phyloP scores from a whole-genome alignment of 2,888 invertebrate species.

The Drosophila fulvimacula region DNA sequence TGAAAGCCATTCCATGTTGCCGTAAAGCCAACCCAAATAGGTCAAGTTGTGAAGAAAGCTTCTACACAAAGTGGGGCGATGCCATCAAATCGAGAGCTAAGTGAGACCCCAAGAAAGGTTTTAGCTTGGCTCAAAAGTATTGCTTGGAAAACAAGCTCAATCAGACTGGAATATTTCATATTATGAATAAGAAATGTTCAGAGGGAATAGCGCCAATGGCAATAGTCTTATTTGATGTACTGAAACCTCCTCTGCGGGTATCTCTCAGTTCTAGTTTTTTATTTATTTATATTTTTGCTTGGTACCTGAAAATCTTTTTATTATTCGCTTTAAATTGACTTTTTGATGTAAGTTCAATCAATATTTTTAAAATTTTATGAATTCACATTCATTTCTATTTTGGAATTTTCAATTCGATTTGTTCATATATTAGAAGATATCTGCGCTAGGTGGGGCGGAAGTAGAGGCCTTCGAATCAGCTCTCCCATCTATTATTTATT shows the following conservation, averaged over 20 bases:
- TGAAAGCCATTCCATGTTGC: constrained; percentile 37
- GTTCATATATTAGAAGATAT: too few species aligned
- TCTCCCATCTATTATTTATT: not conserved
- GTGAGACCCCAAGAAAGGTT: not conserved
- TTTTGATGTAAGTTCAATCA: too few species aligned
- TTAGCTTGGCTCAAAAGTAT: not conserved
- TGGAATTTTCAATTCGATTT: too few species aligned
- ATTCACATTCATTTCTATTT: too few species aligned
- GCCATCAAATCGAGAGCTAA: not conserved
- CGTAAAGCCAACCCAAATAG: constrained; percentile 14
- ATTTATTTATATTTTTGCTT: too few species aligned
- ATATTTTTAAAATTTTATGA: too few species aligned
- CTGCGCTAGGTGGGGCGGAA: too few species aligned
- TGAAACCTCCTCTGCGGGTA: not conserved
- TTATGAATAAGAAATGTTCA: not conserved
- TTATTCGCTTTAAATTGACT: too few species aligned
- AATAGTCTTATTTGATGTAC: not conserved
- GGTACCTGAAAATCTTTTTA: too few species aligned
- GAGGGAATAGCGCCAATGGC: not conserved
- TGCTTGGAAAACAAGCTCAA: not conserved
- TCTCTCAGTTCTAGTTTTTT: too few species aligned
- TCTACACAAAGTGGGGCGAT: constrained; percentile 8
- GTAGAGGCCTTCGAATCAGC: too few species aligned
- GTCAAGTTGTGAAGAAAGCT: constrained; percentile 19
- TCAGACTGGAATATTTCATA: not conserved